Evolutionary conservation across 2,113 vertebrate species (phyloP).

Genomic region (Pedionomus torquatus): DNA sequence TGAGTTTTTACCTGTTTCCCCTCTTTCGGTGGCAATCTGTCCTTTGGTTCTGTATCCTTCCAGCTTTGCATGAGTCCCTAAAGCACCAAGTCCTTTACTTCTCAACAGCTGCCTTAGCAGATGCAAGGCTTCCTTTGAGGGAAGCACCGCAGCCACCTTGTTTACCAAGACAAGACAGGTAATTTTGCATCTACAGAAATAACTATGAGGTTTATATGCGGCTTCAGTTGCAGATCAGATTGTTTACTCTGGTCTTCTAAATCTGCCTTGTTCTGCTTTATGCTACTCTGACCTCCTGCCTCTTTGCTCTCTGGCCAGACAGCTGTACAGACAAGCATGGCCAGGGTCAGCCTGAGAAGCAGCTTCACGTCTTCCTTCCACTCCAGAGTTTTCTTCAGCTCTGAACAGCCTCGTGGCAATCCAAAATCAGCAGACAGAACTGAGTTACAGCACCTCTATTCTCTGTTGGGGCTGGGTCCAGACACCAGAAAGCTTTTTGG

Average conservation of each 20-base stretch:
- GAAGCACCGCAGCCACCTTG: neutral
- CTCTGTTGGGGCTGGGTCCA: neutral
- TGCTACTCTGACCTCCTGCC: neutral
- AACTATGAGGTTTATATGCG: neutral
- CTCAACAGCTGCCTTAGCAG: neutral
- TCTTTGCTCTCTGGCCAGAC: neutral
- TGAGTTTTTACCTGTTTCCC: neutral
- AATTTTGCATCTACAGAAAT: neutral
- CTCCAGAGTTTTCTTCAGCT: neutral
- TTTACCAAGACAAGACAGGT: neutral
- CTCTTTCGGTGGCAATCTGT: neutral
- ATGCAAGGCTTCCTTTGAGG: neutral
- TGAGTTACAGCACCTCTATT: neutral
- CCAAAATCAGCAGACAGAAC: neutral
- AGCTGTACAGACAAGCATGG: neutral
- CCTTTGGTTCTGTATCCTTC: neutral
- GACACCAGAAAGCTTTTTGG: neutral
- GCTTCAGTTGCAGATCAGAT: neutral
- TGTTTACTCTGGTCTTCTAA: neutral
- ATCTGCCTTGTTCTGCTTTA: neutral
- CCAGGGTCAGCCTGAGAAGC: neutral
- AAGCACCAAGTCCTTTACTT: neutral
- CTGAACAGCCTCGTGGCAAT: neutral
- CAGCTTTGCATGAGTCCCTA: neutral
- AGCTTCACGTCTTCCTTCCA: neutral